Evolutionary conservation across 2,113 vertebrate species (phyloP).

Genomic region (Apodemus speciosus): DNA sequence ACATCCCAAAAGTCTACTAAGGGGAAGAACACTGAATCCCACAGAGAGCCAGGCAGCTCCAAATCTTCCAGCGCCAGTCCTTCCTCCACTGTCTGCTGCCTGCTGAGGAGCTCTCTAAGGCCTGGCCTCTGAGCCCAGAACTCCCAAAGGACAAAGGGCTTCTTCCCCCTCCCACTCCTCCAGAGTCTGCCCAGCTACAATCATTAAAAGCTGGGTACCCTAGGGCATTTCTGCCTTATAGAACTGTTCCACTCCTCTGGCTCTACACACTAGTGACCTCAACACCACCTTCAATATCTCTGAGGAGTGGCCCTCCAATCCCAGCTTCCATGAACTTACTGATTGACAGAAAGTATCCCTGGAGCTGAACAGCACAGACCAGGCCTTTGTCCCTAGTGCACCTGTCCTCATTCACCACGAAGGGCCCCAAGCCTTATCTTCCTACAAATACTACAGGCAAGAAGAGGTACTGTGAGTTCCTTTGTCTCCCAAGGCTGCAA

Average conservation of each 20-base stretch:
- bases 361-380: background rate
- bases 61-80: conserved; percentile 31
- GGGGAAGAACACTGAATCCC: conserved; percentile 29
- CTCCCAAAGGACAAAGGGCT: background rate
- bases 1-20: background rate
- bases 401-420: background rate
- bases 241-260: conserved; percentile 42
- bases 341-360: conserved; percentile 50
- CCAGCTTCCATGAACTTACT: rapidly evolving
- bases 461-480: conserved; percentile 59
- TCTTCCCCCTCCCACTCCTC: background rate
- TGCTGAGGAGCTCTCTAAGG: conserved; percentile 35
- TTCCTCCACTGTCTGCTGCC: conserved; percentile 52
- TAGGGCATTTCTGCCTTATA: conserved; percentile 34
- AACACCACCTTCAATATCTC: conserved; percentile 79
- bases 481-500: background rate
- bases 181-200: background rate
- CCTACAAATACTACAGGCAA: background rate
- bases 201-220: conserved; percentile 65
- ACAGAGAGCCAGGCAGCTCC: background rate
- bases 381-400: conserved; percentile 52
- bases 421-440: conserved; percentile 46
- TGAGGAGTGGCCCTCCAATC: rapidly evolving
- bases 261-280: background rate
- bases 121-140: background rate